Conservation (phyloP, 1,140 invertebrate genomes). For the Colletes gigas region DNA sequence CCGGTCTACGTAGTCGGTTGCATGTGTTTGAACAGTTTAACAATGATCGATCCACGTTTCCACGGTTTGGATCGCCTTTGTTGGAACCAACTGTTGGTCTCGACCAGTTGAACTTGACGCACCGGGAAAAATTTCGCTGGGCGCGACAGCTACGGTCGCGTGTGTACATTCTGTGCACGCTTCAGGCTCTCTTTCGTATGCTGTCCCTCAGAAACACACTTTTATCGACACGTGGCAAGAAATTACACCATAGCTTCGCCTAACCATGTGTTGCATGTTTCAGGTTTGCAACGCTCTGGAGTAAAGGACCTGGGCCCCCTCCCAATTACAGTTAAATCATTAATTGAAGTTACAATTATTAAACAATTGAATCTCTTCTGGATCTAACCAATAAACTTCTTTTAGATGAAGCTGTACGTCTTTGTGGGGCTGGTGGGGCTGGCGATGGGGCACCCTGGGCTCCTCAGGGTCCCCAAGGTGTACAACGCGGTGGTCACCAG, state of each 20-base stretch:
- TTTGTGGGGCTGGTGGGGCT: conserved; percentile 62
- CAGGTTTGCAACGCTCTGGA: no score
- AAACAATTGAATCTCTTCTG: no score
- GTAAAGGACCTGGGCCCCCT: no score
- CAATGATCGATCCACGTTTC: neutral
- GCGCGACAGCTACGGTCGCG: conserved; percentile 43
- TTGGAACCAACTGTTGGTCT: no score
- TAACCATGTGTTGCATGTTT: no score
- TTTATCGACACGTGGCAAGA: conserved; percentile 23
- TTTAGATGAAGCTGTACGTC: conserved; percentile 70
- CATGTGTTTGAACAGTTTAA: no score
- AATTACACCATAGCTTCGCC: no score
- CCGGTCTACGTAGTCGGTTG: no score
- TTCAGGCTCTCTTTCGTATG: conserved; percentile 53
- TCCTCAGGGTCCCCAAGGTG: conserved; percentile 84
- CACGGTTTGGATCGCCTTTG: neutral
- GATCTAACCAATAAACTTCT: neutral
- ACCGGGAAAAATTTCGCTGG: conserved; percentile 40
- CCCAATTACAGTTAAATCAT: no score
- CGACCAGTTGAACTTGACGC: conserved; percentile 19
- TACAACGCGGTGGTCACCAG: conserved; percentile 90
- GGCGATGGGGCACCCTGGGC: conserved; percentile 67
- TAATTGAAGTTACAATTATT: no score
- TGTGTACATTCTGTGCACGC: conserved; percentile 58
- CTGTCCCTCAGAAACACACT: conserved; percentile 41